These are phyloP conservation scores for Microctenopoma stevenorrisi DNA, from an alignment of 2,797 vertebrate genomes.

Conservation along the genomic window DNA sequence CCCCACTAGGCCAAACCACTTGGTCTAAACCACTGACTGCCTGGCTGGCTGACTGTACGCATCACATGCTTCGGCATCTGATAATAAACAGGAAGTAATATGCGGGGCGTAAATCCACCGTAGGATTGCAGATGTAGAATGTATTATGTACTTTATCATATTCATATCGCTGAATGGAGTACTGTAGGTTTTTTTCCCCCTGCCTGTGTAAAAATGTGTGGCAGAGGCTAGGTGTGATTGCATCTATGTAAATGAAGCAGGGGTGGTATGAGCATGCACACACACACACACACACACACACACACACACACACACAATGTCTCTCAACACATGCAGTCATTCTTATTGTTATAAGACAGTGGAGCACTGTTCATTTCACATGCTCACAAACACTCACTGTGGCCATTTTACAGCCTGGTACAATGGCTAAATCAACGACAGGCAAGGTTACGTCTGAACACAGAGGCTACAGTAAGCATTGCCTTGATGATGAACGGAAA, in stretches of 20 bases:
- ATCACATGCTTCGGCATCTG: slow-evolving; percentile 69
- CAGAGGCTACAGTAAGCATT: slow-evolving; percentile 7
- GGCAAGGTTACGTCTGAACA: slow-evolving; percentile 55
- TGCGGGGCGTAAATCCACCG: slow-evolving; percentile 53
- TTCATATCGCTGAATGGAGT: slow-evolving; percentile 52
- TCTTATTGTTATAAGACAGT: slow-evolving; percentile 77
- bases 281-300: slow-evolving; percentile 38
- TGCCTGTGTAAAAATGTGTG: slow-evolving; percentile 47
- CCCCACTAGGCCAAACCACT: slow-evolving; percentile 79
- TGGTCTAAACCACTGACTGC: slow-evolving; percentile 78
- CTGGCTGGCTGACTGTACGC: slow-evolving; percentile 62
- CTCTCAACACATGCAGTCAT: slow-evolving; percentile 65
- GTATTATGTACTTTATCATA: slow-evolving; percentile 64
- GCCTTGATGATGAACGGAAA: slow-evolving; percentile 41
- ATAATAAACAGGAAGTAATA: slow-evolving; percentile 78
- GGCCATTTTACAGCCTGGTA: slow-evolving; percentile 67
- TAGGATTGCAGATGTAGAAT: slow-evolving; percentile 66
- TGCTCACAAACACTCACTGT: slow-evolving; percentile 49
- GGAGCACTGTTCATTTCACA: slow-evolving; percentile 69
- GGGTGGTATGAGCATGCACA: slow-evolving; percentile 50
- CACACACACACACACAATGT: slow-evolving; percentile 47
- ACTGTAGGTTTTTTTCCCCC: slow-evolving; percentile 33
- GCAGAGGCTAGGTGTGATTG: slow-evolving; percentile 73
- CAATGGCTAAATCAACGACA: slow-evolving; percentile 53
- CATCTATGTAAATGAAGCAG: slow-evolving; percentile 77